Percentiles rank a stretch among this genome's conserved stretches.
Evolutionary conservation across 2,113 vertebrate genomes (phyloP).

Genomic region (Irena cyanogastra): DNA sequence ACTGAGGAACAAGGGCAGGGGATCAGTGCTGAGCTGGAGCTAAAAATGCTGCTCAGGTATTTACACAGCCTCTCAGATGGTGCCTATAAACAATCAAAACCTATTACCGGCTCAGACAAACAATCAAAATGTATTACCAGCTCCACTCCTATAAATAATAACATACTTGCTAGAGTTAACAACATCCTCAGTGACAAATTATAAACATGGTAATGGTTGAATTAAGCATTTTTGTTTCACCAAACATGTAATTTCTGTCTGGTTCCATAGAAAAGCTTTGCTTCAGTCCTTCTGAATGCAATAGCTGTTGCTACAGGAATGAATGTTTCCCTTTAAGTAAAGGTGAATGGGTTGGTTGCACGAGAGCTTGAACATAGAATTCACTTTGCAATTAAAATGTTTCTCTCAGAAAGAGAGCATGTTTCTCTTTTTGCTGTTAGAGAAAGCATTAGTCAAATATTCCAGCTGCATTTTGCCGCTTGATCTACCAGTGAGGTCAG

Average conservation of each 20-base stretch:
- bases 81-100: neutral
- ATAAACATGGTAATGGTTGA: neutral
- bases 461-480: slow-evolving; percentile 42
- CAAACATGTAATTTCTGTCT: neutral
- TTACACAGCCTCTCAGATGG: neutral
- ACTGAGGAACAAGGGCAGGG: neutral
- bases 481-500: slow-evolving; percentile 58
- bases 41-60: neutral
- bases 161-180: neutral
- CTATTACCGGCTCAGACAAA: neutral
- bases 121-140: neutral
- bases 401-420: neutral
- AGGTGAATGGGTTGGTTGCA: neutral
- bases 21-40: neutral
- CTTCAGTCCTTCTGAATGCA: neutral
- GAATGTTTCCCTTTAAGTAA: neutral
- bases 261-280: neutral
- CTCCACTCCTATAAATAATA: neutral
- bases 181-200: neutral
- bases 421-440: neutral
- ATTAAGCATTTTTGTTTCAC: neutral
- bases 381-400: slow-evolving; percentile 6
- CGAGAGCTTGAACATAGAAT: neutral
- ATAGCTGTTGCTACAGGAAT: neutral
- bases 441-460: neutral